phyloP scores from a whole-genome alignment of 2,888 invertebrate genomes.

The Zonitis immaculata region DNA sequence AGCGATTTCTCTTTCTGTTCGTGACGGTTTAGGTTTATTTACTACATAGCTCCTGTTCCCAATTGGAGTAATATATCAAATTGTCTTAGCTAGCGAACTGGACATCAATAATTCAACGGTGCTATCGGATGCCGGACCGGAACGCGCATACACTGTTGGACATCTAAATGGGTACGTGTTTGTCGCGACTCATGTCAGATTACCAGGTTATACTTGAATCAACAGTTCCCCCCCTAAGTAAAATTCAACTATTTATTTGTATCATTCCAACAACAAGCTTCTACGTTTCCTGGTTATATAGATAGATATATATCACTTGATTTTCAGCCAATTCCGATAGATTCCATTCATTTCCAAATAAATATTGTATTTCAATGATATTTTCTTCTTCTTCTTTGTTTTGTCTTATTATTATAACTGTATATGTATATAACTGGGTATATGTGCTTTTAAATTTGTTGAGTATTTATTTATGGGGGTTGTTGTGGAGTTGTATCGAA shows the following conservation, averaged over 20 bases:
- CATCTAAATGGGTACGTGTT: conserved; percentile 32
- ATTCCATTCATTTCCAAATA: neutral
- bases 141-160: conserved; percentile 33
- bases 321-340: neutral
- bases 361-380: no score
- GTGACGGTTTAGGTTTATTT: conserved; percentile 42
- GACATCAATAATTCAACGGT: conserved; percentile 46
- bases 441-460: neutral
- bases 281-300: conserved; percentile 5
- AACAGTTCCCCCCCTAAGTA: conserved; percentile 16
- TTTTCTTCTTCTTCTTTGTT: no score
- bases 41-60: conserved; percentile 40
- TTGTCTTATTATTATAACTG: neutral
- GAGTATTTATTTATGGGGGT: neutral
- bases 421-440: neutral
- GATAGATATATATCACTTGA: conserved; percentile 6
- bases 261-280: neutral
- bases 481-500: conserved; percentile 8
- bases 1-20: conserved; percentile 42
- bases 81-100: conserved; percentile 44
- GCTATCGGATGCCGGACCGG: conserved; percentile 33
- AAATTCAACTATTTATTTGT: conserved; percentile 4
- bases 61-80: conserved; percentile 46
- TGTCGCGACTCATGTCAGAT: conserved; percentile 28
- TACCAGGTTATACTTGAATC: conserved; percentile 29